phyloP scores from a whole-genome alignment of 2,113 vertebrate genomes.

The Stomatorhinus ivindoensis region DNA sequence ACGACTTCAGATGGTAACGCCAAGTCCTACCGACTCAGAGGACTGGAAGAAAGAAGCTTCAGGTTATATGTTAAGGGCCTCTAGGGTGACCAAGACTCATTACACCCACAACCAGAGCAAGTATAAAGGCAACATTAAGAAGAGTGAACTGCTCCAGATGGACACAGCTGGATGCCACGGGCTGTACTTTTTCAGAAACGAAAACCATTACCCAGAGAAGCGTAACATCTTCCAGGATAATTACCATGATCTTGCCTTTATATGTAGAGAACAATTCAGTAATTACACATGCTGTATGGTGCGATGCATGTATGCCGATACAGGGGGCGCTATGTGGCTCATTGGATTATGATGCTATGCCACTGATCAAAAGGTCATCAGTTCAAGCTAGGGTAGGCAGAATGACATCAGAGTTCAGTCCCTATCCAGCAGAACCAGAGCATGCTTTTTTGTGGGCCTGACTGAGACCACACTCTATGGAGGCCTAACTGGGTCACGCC shows the following conservation, averaged over 20 bases:
- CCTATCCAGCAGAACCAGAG: not conserved
- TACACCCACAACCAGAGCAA: not conserved
- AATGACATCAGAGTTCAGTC: not conserved
- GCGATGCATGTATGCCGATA: not conserved
- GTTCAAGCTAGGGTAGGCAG: not conserved
- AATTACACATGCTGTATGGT: not conserved
- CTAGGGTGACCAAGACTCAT: not conserved
- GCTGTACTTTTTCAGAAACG: not conserved
- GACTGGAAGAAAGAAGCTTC: not conserved
- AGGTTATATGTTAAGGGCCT: not conserved
- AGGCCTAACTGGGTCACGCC: not conserved
- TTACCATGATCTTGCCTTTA: not conserved
- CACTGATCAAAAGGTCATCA: not conserved
- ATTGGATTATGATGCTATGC: not conserved
- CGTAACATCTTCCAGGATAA: not conserved
- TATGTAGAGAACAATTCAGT: not conserved
- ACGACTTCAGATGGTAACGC: not conserved
- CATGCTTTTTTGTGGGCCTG: not conserved
- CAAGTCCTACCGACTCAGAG: not conserved
- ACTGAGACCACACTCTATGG: not conserved
- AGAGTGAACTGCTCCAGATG: not conserved
- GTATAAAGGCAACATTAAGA: not conserved
- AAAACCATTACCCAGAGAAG: not conserved
- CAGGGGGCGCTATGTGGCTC: not conserved
- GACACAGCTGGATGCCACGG: not conserved